Conservation (phyloP, 2,888 invertebrate species). For the Deladenus siricidicola region DNA sequence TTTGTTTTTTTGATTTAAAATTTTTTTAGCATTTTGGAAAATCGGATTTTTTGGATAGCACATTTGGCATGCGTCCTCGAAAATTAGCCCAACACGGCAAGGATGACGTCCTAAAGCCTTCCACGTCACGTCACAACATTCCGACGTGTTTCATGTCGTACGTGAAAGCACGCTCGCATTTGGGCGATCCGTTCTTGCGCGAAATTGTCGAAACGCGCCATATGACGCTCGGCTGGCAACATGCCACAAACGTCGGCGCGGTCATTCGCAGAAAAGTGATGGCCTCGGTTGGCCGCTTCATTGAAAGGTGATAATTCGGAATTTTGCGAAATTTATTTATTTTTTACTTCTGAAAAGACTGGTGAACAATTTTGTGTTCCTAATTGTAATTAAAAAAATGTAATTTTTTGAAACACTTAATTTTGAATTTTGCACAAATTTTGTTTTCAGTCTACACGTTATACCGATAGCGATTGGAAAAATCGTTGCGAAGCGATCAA, state of each 20-base stretch:
- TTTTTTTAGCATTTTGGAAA: no score
- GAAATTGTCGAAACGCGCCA: constrained; percentile 12
- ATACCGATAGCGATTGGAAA: constrained; percentile 14
- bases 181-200: constrained; percentile 9
- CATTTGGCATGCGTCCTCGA: no score
- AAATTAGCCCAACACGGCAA: no score
- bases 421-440: not conserved
- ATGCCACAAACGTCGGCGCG: not conserved
- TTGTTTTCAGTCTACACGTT: constrained; percentile 11
- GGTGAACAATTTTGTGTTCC: no score
- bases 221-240: constrained; percentile 14
- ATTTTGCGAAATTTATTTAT: no score
- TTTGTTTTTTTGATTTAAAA: no score
- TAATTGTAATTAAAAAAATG: no score
- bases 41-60: no score
- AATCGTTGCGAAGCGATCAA: constrained; percentile 10
- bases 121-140: no score
- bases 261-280: not conserved
- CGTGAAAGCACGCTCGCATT: not conserved
- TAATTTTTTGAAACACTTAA: no score
- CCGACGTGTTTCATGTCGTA: not conserved
- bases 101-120: not conserved
- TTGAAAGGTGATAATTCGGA: not conserved
- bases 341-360: no score
- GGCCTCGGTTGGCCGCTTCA: not conserved